These are phyloP conservation scores for Tiliacea aurago DNA, from an alignment of 2,888 invertebrate genomes.

Conservation along the genomic window DNA sequence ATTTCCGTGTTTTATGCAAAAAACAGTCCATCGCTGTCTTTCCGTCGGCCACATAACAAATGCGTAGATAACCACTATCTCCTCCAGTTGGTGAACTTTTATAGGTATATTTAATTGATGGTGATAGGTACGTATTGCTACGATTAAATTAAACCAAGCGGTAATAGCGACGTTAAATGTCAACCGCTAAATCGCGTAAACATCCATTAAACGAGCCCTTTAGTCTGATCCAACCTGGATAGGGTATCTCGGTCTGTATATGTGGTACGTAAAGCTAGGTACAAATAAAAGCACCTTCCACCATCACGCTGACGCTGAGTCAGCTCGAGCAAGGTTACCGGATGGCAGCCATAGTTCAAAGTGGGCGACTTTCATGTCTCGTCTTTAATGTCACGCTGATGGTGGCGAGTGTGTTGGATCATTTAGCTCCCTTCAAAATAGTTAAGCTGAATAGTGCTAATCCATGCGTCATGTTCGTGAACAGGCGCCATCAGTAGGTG, in stretches of 20 bases:
- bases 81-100: background rate
- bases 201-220: constrained; percentile 13
- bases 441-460: no score
- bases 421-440: no score
- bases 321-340: constrained; percentile 35
- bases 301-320: constrained; percentile 21
- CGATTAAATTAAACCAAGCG: background rate
- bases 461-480: no score
- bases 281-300: constrained; percentile 11
- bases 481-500: no score
- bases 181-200: constrained; percentile 28
- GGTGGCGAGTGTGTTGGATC: no score
- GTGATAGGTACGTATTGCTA: background rate
- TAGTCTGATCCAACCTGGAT: constrained; percentile 1
- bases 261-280: background rate
- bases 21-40: background rate
- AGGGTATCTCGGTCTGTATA: constrained; percentile 3
- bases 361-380: constrained; percentile 28
- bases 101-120: background rate
- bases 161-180: constrained; percentile 17
- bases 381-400: no score
- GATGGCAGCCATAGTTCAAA: constrained; percentile 23
- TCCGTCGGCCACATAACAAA: background rate
- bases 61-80: background rate
- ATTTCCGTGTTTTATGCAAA: background rate